These are phyloP conservation scores for Drosophila greeni DNA, from an alignment of 2,888 invertebrate genomes.

Conservation along the genomic window DNA sequence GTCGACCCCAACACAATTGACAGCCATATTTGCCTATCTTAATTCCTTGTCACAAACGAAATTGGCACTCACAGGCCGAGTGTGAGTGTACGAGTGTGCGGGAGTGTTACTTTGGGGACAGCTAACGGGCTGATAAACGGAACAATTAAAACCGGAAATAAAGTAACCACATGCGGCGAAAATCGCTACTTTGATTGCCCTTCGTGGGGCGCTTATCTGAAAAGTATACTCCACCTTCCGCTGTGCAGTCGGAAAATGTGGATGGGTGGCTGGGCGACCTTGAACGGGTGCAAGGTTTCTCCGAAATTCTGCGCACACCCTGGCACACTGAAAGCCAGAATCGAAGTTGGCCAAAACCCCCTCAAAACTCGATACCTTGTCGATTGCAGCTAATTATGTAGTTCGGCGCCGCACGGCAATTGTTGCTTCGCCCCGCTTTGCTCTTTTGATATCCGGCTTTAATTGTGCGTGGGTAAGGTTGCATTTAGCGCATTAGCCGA, in stretches of 20 bases:
- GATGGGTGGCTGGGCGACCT: conserved; percentile 47
- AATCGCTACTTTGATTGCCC: conserved; percentile 39
- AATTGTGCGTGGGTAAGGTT: conserved; percentile 48
- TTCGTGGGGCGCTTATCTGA: conserved; percentile 35
- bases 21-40: conserved; percentile 64
- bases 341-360: conserved; percentile 8
- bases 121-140: conserved; percentile 57
- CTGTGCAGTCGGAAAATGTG: conserved; percentile 9
- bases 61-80: conserved; percentile 59
- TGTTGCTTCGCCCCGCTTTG: conserved; percentile 18
- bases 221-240: conserved; percentile 9
- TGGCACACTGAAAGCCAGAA: background rate
- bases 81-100: conserved; percentile 3
- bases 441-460: conserved; percentile 40
- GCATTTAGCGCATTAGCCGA: conserved; percentile 45
- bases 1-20: conserved; percentile 53
- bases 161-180: conserved; percentile 33
- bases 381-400: conserved; percentile 35
- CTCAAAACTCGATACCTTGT: conserved; percentile 10
- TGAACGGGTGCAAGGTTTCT: conserved; percentile 41
- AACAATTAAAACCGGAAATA: conserved; percentile 56
- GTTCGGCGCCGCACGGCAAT: conserved; percentile 20
- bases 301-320: conserved; percentile 6
- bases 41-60: conserved; percentile 66
- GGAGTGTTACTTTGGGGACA: conserved; percentile 53